Evolutionary conservation across 37 sponge, comb jelly and placozoan genomes (phyloP).

Genomic region (Hexactinellida sp.): DNA sequence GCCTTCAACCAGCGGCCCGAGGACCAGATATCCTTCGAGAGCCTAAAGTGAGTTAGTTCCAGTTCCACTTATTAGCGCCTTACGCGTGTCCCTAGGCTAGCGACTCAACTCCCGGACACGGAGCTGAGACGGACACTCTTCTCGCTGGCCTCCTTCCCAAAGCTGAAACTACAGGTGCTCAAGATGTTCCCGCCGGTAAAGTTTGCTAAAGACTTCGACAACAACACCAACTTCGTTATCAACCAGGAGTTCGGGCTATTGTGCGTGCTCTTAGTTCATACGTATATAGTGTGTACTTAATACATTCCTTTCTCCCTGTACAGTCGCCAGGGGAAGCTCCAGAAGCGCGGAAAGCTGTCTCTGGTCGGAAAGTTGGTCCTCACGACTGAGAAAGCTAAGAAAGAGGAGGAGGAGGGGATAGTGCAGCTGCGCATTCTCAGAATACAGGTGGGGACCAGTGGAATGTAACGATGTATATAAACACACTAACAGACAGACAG

Average conservation of each 20-base stretch:
- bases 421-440: constrained; percentile 59
- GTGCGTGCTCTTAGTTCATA: constrained; percentile 33
- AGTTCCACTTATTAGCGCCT: background rate
- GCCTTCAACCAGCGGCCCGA: constrained; percentile 77
- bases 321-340: constrained; percentile 64
- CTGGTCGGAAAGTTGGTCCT: constrained; percentile 78
- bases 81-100: constrained; percentile 25
- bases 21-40: constrained; percentile 64
- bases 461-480: background rate
- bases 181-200: constrained; percentile 42
- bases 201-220: constrained; percentile 41
- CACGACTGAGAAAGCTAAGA: constrained; percentile 74
- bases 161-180: constrained; percentile 73
- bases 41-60: constrained; percentile 36
- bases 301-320: background rate
- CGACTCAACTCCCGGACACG: constrained; percentile 64
- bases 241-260: constrained; percentile 78
- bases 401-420: constrained; percentile 81
- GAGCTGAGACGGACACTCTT: constrained; percentile 68
- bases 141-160: constrained; percentile 61
- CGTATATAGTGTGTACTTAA: background rate
- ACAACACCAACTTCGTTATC: constrained; percentile 38
- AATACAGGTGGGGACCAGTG: constrained; percentile 40
- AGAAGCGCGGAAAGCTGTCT: constrained; percentile 73
- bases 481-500: too few species aligned